These are phyloP conservation scores for Sarcophilus harrisii DNA, from an alignment of 2,797 vertebrate species.

Conservation along the genomic window DNA sequence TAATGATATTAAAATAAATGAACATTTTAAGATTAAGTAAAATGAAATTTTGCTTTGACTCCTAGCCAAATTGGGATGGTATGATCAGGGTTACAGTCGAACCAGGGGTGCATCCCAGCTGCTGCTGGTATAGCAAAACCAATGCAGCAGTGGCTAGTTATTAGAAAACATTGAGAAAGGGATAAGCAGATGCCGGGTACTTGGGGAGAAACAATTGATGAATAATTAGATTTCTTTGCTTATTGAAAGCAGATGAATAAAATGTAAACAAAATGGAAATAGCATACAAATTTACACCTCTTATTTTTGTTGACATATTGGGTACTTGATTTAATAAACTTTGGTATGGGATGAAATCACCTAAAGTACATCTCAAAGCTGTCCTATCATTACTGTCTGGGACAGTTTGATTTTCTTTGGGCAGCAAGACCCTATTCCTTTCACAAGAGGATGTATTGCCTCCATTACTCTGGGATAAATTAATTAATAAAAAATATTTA, in stretches of 20 bases:
- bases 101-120: not conserved
- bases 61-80: not conserved
- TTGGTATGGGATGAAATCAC: slow-evolving; percentile 10
- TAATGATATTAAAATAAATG: slow-evolving; percentile 1
- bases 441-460: not conserved
- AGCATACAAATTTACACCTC: not conserved
- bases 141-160: not conserved
- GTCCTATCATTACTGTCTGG: not conserved
- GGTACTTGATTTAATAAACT: not conserved
- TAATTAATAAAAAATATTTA: slow-evolving; percentile 9
- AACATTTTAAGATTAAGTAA: slow-evolving; percentile 30
- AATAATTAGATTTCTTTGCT: not conserved
- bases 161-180: not conserved
- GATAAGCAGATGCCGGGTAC: not conserved
- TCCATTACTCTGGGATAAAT: not conserved
- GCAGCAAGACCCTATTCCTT: not conserved
- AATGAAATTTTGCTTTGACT: slow-evolving; percentile 34
- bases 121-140: not conserved
- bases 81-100: slow-evolving; percentile 48
- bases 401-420: not conserved
- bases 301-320: slow-evolving; percentile 37
- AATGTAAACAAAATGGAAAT: slow-evolving; percentile 26
- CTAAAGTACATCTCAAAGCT: not conserved
- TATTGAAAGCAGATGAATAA: not conserved
- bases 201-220: not conserved